phyloP scores from a whole-genome alignment of 2,888 invertebrate species.

The Drepanosiphum platanoidis region DNA sequence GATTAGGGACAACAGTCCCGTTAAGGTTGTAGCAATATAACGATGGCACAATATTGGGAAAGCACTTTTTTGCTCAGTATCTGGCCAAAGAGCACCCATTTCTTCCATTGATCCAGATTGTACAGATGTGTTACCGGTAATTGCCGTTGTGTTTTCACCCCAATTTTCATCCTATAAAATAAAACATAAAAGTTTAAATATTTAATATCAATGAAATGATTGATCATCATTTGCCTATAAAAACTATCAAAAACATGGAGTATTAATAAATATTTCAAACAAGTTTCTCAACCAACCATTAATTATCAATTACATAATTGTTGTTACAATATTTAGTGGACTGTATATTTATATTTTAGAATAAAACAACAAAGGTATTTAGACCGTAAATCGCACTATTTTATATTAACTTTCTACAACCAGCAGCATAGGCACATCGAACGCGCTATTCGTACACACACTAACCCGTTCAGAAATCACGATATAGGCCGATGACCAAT shows the following conservation, averaged over 20 bases:
- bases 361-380: no score
- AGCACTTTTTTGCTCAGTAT: slow-evolving; percentile 77
- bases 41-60: slow-evolving; percentile 80
- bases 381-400: no score
- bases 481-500: no score
- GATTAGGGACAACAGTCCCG: slow-evolving; percentile 80
- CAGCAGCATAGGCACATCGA: no score
- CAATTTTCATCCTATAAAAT: slow-evolving; percentile 91
- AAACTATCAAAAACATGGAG: neutral
- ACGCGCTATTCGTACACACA: no score
- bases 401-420: no score
- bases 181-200: slow-evolving; percentile 57
- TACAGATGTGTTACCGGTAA: slow-evolving; percentile 96
- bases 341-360: no score
- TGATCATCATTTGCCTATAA: neutral
- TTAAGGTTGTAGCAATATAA: slow-evolving; percentile 84
- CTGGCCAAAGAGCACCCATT: slow-evolving; percentile 81
- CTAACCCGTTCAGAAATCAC: no score
- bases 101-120: slow-evolving; percentile 94
- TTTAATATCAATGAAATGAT: neutral
- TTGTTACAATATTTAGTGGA: no score
- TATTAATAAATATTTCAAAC: neutral
- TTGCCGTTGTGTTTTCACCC: slow-evolving; percentile 98
- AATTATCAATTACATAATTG: no score
- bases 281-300: neutral